Evolutionary conservation across 2,113 vertebrate genomes (phyloP).

Genomic region (Erythrolamprus reginae): DNA sequence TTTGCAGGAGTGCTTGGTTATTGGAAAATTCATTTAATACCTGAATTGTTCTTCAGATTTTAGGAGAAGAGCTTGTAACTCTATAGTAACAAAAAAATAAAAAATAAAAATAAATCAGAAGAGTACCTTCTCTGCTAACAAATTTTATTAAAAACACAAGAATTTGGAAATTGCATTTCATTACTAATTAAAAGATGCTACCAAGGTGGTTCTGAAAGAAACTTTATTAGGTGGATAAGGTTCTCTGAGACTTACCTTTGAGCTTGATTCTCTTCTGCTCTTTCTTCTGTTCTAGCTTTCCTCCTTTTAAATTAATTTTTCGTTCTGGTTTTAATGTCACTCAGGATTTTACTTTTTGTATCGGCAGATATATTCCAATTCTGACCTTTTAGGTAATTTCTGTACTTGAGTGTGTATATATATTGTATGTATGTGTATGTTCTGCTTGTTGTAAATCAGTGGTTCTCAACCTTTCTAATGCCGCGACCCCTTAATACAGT

Average conservation of each 20-base stretch:
- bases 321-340: background rate
- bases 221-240: background rate
- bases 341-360: background rate
- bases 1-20: background rate
- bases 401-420: background rate
- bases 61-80: background rate
- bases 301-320: background rate
- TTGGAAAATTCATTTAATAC: background rate
- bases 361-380: background rate
- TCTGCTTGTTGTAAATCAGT: no score
- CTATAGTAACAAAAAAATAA: background rate
- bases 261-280: background rate
- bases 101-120: no score
- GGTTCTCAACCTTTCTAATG: no score
- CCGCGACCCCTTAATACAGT: no score
- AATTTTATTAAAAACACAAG: background rate
- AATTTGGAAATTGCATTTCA: background rate
- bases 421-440: no score
- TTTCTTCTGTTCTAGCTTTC: background rate
- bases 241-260: background rate
- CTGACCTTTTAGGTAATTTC: background rate
- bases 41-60: background rate
- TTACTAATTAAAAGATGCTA: background rate
- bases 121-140: background rate
- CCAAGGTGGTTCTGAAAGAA: background rate